Percentiles rank a stretch among this genome's conserved stretches.
phyloP scores from a whole-genome alignment of 2,888 invertebrate genomes.

The Isoperla grammatica region DNA sequence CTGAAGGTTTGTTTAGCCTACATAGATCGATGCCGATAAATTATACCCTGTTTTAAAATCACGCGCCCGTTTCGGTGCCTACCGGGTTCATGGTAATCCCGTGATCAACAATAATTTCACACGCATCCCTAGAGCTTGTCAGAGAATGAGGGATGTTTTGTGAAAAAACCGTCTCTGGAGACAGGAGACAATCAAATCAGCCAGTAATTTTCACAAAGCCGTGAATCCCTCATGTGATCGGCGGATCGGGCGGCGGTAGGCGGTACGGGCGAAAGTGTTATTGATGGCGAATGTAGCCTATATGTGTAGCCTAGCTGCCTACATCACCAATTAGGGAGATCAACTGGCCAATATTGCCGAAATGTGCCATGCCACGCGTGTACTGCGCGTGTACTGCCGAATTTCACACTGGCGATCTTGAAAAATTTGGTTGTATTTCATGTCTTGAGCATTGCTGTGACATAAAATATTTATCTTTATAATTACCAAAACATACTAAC shows the following conservation, averaged over 20 bases:
- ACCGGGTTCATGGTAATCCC: constrained; percentile 1
- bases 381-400: background rate
- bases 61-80: too few relatives aligned
- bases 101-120: constrained; percentile 14
- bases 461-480: too few relatives aligned
- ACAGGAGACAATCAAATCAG: constrained; percentile 12
- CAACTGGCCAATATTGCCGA: background rate
- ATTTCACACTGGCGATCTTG: background rate
- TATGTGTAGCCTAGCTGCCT: constrained; percentile 13
- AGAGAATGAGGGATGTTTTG: constrained; percentile 16
- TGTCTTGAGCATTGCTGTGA: too few relatives aligned
- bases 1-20: too few relatives aligned
- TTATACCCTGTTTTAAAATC: too few relatives aligned
- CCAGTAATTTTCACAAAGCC: constrained; percentile 16
- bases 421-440: too few relatives aligned
- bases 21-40: too few relatives aligned
- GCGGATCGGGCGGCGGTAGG: background rate
- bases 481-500: too few relatives aligned
- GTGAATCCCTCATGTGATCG: background rate
- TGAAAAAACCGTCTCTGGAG: background rate
- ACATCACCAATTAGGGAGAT: constrained; percentile 16
- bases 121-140: constrained; percentile 4
- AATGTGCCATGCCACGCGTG: too few relatives aligned
- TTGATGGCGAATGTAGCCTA: constrained; percentile 13
- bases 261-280: constrained; percentile 2